Percentiles rank a stretch among this genome's conserved stretches.
phyloP scores from a whole-genome alignment of 2,113 vertebrate genomes.

The Ploceus nigricollis region DNA sequence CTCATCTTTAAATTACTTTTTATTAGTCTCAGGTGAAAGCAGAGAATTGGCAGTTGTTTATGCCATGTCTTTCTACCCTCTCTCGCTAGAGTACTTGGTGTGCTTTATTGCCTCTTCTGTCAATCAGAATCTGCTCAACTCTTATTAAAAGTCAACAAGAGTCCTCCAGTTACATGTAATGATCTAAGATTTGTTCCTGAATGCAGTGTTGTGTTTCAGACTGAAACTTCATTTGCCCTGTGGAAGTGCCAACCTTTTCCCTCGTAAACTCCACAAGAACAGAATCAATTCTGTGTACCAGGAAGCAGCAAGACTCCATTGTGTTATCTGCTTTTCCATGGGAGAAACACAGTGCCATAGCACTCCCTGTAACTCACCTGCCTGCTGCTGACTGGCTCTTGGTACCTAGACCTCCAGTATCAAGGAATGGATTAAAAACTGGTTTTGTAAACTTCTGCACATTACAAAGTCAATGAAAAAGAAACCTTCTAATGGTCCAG shows the following conservation, averaged over 20 bases:
- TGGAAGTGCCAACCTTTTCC: not conserved
- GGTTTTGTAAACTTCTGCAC: not conserved
- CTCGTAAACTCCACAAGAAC: accelerated
- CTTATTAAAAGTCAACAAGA: not conserved
- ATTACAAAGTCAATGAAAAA: not conserved
- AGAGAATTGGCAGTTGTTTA: not conserved
- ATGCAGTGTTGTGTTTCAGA: not conserved
- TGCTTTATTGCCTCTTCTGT: not conserved
- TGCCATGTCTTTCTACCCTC: not conserved
- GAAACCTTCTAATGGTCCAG: not conserved
- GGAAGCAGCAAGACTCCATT: not conserved
- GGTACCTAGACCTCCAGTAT: not conserved
- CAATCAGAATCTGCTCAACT: not conserved
- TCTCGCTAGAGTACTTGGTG: not conserved
- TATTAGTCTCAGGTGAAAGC: slow-evolving; percentile 20
- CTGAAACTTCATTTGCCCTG: not conserved
- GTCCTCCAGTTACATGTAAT: not conserved
- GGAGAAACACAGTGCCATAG: not conserved
- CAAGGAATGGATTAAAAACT: not conserved
- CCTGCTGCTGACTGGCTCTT: not conserved
- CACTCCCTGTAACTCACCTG: not conserved
- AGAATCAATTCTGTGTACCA: not conserved
- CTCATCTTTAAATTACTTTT: slow-evolving; percentile 5
- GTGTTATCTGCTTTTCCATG: not conserved
- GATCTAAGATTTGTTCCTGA: not conserved